Base-by-base conservation (phyloP, 2,113 vertebrate species). In the Urocolius indicus region DNA sequence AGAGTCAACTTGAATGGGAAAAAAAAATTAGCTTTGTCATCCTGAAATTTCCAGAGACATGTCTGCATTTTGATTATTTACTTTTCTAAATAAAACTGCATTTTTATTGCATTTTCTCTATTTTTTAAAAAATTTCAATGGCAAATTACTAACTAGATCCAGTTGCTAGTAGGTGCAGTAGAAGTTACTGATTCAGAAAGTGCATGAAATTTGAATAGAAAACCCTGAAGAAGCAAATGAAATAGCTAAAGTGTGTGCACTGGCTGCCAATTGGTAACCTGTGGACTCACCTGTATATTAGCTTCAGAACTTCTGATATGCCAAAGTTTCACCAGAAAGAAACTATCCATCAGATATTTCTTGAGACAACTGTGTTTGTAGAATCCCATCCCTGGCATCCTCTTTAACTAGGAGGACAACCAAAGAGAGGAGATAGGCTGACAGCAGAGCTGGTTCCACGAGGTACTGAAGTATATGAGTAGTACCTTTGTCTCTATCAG, bases 401-500 rank as follows among this genome's bases (percentile, higher is more conserved):
- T 52, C 45, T 59, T 27, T 59, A 20, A 16, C 57, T 73, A 49
- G 51, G 62, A 68, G 22, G 32, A 19, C 19, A 22, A n/a, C 41
- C 19, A 13, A 19, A 45, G 59, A 20, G 21, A n/a, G 48, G 30
- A 54, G 55, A 2, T 1, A 7, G 51, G 51, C 67, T 88, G 87
- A 38, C 21, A 59, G 80, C 63, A 61, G 90, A 58, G 58, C 79
- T 63, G 90, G 63, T n/a, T 74, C 66, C 66, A 71, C 0, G 0
- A 45, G 14, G 26, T 93, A 59, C 76, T 84, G 45, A 11, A 67
- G 57, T 57, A 13, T n/a, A 57, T 88, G 72, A 93, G 90, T 81
- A 32, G 83, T 90, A 94, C 73, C 88, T 93, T 93, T 96, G 94
- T 93, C 80, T 90, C 84, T 66, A 30, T 30, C 62, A 21, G 58